Base-by-base conservation (phyloP, 2,888 invertebrate genomes). In the Spatulosminthurus flaviceps region DNA sequence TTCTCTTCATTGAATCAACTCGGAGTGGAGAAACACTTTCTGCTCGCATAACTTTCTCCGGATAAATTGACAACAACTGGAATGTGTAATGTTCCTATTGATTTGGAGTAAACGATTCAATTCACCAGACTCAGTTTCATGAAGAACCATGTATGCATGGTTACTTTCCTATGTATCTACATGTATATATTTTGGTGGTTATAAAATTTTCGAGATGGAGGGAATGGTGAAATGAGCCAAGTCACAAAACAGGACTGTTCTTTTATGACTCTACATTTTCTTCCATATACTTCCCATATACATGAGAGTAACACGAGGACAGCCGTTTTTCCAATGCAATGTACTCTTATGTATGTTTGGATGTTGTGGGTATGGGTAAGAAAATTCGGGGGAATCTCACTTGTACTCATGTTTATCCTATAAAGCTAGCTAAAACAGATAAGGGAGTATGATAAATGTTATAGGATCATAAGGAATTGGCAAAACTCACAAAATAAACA, bases 41-140 rank as follows among this genome's bases (percentile, higher is more conserved):
- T 51, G 16, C 16, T 51, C 51, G 16, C 51, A 51, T 51, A n/a
- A 13, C 16, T 51, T 16, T 2, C 9, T 13, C 51, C 51, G 16
- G 51, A 51, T 51, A 51, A 51, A 51, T 51, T 51, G 51, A 51
- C 51, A 11, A 51, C 51, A 51, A 51, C 51, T 51, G 51, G 51
- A 51, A 51, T 51, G 16, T 16, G 51, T 51, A 51, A 51, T 51
- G 51, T 16, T 51, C 9, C 5, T 51, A 51, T 51, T 51, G 51
- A 51, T 51, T 51, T 51, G 5, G 51, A 51, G 51, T 51, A 51
- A 51, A 51, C 51, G 51, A 51, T 51, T 51, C 51, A 51, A 51
- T 51, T 51, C 51, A 51, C 51, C 51, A 51, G 51, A 51, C 51
- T 51, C 51, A 51, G 9, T 51, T 51, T 51, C 51, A 19, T 51